Evolutionary conservation across 2,888 invertebrate genomes (phyloP).

Genomic region (Rapana venosa): DNA sequence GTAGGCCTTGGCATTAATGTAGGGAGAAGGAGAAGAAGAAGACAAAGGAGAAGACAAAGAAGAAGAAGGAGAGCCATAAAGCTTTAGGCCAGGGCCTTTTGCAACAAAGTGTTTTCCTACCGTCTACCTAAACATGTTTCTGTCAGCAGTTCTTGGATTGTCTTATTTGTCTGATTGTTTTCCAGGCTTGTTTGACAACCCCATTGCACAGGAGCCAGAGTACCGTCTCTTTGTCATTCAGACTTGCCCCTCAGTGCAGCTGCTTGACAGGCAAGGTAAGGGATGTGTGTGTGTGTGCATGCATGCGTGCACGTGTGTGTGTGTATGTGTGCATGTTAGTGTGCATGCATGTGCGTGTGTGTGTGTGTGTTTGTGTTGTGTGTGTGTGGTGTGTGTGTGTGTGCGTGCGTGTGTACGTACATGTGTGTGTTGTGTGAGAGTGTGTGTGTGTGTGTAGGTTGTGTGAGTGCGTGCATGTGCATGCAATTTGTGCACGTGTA

Average conservation of each 20-base stretch:
- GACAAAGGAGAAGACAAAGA: too few relatives aligned
- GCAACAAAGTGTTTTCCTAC: too few relatives aligned
- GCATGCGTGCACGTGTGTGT: not conserved
- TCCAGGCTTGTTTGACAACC: constrained; percentile 68
- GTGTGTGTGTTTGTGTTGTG: not conserved
- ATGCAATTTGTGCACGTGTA: too few relatives aligned
- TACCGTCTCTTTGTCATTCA: constrained; percentile 71
- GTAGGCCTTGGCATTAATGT: too few relatives aligned
- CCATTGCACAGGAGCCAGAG: constrained; percentile 72
- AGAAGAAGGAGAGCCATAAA: too few relatives aligned
- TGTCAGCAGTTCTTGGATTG: too few relatives aligned
- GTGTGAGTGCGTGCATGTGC: not conserved
- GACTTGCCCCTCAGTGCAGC: constrained; percentile 66
- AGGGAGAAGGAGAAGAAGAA: too few relatives aligned
- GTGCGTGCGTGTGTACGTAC: not conserved
- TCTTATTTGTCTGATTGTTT: too few relatives aligned
- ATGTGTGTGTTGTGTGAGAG: too few relatives aligned
- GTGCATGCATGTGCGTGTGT: not conserved
- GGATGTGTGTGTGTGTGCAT: not conserved
- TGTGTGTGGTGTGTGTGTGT: not conserved
- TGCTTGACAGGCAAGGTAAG: constrained; percentile 74
- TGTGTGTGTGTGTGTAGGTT: not conserved
- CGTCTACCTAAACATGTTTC: too few relatives aligned
- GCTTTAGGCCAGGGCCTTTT: too few relatives aligned
- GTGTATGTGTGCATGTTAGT: not conserved